phyloP scores from a whole-genome alignment of 2,113 vertebrate genomes.

The Heterochromis multidens region DNA sequence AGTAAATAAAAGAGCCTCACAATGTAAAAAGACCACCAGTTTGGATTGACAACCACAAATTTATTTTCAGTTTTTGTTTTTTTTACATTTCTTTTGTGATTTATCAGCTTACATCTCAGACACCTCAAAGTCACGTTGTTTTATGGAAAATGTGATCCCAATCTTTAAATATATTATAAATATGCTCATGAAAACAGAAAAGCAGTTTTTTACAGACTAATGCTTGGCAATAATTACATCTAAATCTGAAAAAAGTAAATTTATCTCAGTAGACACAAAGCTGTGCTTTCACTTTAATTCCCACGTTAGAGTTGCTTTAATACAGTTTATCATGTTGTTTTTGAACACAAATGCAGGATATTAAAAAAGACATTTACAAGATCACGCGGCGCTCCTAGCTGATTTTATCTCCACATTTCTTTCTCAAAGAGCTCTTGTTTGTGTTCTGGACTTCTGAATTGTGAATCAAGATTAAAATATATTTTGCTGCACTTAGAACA shows the following conservation, averaged over 20 bases:
- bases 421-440: not conserved
- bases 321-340: not conserved
- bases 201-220: not conserved
- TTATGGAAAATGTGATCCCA: not conserved
- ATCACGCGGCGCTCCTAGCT: accelerated
- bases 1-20: too few relatives aligned
- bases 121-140: not conserved
- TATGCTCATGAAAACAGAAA: not conserved
- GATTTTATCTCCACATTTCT: not conserved
- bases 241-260: not conserved
- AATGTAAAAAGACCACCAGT: not conserved
- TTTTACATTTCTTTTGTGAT: not conserved
- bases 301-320: not conserved
- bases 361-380: not conserved
- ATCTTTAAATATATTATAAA: not conserved
- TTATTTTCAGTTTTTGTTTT: too few relatives aligned
- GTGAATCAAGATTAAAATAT: not conserved
- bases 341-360: not conserved
- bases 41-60: not conserved
- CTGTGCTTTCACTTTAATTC: not conserved
- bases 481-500: not conserved
- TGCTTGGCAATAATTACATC: not conserved
- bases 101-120: not conserved
- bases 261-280: not conserved
- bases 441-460: not conserved